phyloP scores from a whole-genome alignment of 2,888 invertebrate species.

The Apamea sordens region DNA sequence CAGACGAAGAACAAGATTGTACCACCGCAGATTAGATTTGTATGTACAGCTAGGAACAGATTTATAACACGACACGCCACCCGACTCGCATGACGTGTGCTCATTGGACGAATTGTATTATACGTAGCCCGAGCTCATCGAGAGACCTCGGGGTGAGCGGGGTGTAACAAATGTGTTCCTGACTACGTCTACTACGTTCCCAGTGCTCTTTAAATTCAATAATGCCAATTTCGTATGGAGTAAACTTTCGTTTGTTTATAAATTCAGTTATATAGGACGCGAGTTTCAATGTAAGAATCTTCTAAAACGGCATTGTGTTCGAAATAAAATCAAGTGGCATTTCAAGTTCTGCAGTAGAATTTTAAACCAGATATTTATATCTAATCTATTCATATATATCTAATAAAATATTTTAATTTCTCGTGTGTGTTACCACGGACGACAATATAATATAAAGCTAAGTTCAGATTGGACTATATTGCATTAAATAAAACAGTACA shows the following conservation, averaged over 20 bases:
- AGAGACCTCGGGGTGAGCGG: not conserved
- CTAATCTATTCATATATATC: no score
- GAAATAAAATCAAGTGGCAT: slow-evolving; percentile 24
- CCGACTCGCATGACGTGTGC: slow-evolving; percentile 8
- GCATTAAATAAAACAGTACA: not conserved
- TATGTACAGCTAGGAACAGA: slow-evolving; percentile 16
- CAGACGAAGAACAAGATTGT: slow-evolving; percentile 8
- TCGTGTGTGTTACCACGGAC: not conserved
- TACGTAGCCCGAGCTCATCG: slow-evolving; percentile 5
- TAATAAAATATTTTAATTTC: slow-evolving; percentile 30
- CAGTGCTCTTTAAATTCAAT: slow-evolving; percentile 33
- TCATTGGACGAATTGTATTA: slow-evolving; percentile 30
- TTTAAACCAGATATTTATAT: slow-evolving; percentile 5
- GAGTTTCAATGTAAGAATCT: slow-evolving; percentile 17
- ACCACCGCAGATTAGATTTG: slow-evolving; percentile 20
- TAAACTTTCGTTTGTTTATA: slow-evolving; percentile 30
- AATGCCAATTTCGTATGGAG: slow-evolving; percentile 15
- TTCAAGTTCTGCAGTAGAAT: not conserved
- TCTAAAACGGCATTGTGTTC: not conserved
- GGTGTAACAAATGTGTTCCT: slow-evolving; percentile 34
- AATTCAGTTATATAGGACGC: slow-evolving; percentile 2
- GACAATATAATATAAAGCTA: slow-evolving; percentile 15
- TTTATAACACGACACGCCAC: slow-evolving; percentile 4
- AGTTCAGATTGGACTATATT: not conserved
- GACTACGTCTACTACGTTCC: not conserved